phyloP scores from a whole-genome alignment of 2,797 vertebrate species.

The Mallotus villosus region DNA sequence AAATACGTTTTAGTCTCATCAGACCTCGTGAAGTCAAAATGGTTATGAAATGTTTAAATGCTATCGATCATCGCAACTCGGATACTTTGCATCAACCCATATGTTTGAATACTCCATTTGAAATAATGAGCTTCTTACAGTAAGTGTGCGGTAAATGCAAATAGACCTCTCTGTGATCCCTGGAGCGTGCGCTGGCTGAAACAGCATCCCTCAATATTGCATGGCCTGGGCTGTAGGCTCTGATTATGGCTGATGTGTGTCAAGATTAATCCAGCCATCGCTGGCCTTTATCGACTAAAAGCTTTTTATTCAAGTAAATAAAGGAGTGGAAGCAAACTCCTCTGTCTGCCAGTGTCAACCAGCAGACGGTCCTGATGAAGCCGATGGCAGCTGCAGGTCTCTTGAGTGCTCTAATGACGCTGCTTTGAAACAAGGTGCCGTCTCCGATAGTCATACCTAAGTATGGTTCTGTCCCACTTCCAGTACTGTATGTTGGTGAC shows the following conservation, averaged over 20 bases:
- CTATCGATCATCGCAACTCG: no score
- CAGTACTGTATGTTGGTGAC: no score
- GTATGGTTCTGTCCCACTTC: no score
- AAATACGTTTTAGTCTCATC: not conserved
- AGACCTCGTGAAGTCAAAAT: not conserved
- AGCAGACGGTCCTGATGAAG: not conserved
- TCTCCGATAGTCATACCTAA: no score
- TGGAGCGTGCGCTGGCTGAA: not conserved
- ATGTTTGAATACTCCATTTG: conserved; percentile 11
- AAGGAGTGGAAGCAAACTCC: conserved; percentile 33
- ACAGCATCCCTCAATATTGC: conserved; percentile 23
- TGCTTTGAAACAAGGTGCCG: no score
- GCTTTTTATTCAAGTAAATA: conserved; percentile 52
- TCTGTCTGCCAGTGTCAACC: conserved; percentile 20
- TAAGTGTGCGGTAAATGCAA: conserved; percentile 1
- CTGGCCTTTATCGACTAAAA: conserved; percentile 48
- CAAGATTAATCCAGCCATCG: conserved; percentile 37
- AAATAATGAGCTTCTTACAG: not conserved
- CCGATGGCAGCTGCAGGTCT: not conserved
- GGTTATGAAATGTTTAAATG: no score
- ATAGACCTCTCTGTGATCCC: conserved; percentile 13
- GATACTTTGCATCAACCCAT: not conserved
- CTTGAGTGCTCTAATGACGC: no score
- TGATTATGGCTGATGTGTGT: conserved; percentile 38
- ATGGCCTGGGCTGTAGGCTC: conserved; percentile 21